Percentiles rank a stretch among this genome's conserved stretches.
These are phyloP conservation scores for Cladopsammia gracilis DNA, from an alignment of 64 coral and sea anemone species.

Conservation along the genomic window DNA sequence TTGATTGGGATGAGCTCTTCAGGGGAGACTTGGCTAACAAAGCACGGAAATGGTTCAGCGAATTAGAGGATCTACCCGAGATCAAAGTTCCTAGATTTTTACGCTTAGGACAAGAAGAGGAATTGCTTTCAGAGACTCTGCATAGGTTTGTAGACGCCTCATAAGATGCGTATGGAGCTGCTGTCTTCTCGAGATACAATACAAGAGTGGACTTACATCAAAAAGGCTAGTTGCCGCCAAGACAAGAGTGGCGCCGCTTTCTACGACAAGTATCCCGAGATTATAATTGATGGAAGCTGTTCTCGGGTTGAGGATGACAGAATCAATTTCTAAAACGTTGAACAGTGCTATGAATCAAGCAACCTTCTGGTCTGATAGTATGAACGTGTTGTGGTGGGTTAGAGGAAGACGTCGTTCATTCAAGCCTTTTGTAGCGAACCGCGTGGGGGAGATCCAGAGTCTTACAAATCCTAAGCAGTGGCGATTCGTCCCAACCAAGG, in stretches of 20 bases:
- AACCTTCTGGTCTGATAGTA: slow-evolving; percentile 55
- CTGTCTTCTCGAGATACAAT: slow-evolving; percentile 38
- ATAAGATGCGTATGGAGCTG: slow-evolving; percentile 24
- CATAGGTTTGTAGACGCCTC: slow-evolving; percentile 51
- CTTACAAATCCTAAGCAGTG: slow-evolving; percentile 21
- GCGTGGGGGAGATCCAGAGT: slow-evolving; percentile 37
- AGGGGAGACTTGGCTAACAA: no score
- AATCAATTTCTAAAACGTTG: slow-evolving; percentile 6
- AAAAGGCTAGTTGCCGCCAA: slow-evolving; percentile 42
- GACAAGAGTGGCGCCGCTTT: slow-evolving; percentile 46
- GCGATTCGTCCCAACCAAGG: slow-evolving; percentile 45
- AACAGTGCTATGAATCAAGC: neutral
- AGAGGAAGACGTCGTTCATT: slow-evolving; percentile 22
- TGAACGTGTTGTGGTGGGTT: slow-evolving; percentile 56
- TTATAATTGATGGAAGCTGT: slow-evolving; percentile 64
- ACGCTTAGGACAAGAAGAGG: slow-evolving; percentile 35
- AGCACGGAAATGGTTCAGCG: no score
- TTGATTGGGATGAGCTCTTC: no score
- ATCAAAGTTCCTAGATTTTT: slow-evolving; percentile 58
- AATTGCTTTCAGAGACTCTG: slow-evolving; percentile 1
- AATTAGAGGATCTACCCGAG: neutral
- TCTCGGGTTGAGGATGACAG: slow-evolving; percentile 30
- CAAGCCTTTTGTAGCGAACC: slow-evolving; percentile 57
- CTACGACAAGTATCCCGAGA: slow-evolving; percentile 31
- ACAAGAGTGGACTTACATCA: slow-evolving; percentile 26